A percentile compares a stretch with the other conserved stretches of the same genome.
Conservation (phyloP, 2,888 invertebrate species). For the Lathronympha strigana region DNA sequence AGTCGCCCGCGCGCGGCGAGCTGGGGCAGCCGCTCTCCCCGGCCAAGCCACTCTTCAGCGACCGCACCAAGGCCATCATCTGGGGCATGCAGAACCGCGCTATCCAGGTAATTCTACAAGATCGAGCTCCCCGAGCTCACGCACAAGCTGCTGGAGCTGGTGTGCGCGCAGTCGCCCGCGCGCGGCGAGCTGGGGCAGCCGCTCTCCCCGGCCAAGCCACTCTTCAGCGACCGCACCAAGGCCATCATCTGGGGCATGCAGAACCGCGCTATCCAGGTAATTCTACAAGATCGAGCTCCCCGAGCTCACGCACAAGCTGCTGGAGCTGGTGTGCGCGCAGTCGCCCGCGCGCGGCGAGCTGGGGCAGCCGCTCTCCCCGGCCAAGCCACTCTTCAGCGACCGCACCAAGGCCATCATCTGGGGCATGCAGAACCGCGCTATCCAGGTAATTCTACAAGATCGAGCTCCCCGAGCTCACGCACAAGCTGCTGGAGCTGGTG, state of each 20-base stretch:
- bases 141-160: conserved; percentile 66
- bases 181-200: conserved; percentile 64
- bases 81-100: conserved; percentile 99
- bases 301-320: conserved; percentile 61
- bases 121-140: conserved; percentile 68
- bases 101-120: conserved; percentile 86
- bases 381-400: conserved; percentile 89
- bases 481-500: conserved; percentile 68
- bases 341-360: conserved; percentile 69
- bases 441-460: conserved; percentile 85
- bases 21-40: conserved; percentile 60
- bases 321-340: conserved; percentile 73
- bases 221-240: conserved; percentile 93
- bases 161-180: conserved; percentile 73
- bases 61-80: conserved; percentile 95
- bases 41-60: conserved; percentile 88
- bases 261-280: conserved; percentile 94
- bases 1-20: conserved; percentile 68
- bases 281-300: conserved; percentile 56
- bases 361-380: conserved; percentile 57
- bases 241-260: conserved; percentile 99
- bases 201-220: conserved; percentile 69
- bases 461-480: conserved; percentile 66
- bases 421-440: conserved; percentile 99
- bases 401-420: conserved; percentile 97